phyloP scores from a whole-genome alignment of 2,113 vertebrate genomes.

The Spea bombifrons region DNA sequence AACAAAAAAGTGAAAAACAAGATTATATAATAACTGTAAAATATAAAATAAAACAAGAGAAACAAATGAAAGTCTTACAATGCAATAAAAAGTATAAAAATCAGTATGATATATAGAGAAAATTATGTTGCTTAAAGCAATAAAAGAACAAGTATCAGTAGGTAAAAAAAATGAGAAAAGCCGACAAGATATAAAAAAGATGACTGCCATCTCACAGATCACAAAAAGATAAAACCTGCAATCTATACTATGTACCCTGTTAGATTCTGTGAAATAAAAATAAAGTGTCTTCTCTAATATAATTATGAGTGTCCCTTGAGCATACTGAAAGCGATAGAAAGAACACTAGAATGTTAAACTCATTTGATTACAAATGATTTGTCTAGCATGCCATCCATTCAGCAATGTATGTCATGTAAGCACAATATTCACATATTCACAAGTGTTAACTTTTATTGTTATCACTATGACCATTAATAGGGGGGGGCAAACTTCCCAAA shows the following conservation, averaged over 20 bases:
- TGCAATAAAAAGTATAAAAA: not conserved
- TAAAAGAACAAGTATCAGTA: not conserved
- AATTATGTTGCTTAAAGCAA: conserved; percentile 12
- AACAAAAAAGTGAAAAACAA: too few relatives aligned
- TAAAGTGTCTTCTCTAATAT: not conserved
- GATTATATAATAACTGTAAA: too few relatives aligned
- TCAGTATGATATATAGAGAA: not conserved
- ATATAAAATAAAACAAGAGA: too few relatives aligned
- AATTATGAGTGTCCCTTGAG: not conserved
- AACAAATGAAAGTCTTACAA: too few relatives aligned
- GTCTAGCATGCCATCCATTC: not conserved
- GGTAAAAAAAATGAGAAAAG: conserved; percentile 10
- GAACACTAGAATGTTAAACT: not conserved
- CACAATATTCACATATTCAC: not conserved
- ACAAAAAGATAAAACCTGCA: conserved; percentile 15
- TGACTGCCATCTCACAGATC: not conserved
- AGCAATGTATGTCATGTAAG: conserved; percentile 4
- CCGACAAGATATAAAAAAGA: conserved; percentile 9
- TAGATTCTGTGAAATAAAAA: not conserved
- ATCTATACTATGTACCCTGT: conserved; percentile 1
- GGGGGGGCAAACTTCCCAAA: too few relatives aligned
- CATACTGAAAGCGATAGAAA: not conserved
- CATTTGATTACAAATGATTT: conserved; percentile 17
- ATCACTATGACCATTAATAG: too few relatives aligned
- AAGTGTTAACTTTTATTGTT: not conserved